A percentile compares a stretch with the other conserved stretches of the same genome.
Conservation (phyloP, 2,113 vertebrate genomes). For the Pygoscelis antarcticus region DNA sequence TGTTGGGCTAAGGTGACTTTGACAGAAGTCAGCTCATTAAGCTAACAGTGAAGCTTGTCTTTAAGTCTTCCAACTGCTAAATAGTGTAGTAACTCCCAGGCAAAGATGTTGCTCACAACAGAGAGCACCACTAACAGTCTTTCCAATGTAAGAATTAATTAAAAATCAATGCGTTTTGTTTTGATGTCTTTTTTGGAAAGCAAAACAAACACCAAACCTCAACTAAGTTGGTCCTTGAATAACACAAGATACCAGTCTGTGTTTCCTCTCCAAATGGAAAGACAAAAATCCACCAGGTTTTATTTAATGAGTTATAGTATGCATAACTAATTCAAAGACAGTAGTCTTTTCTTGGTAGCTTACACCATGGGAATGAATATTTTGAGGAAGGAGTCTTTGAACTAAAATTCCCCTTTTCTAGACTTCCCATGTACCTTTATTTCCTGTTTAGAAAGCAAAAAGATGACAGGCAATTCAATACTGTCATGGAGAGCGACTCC, state of each 20-base stretch:
- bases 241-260: not conserved
- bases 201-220: not conserved
- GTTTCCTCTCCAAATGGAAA: not conserved
- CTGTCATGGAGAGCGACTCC: not conserved
- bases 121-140: not conserved
- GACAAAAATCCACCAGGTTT: not conserved
- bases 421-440: not conserved
- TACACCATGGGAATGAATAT: not conserved
- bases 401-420: slow-evolving; percentile 11
- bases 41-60: not conserved
- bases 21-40: not conserved
- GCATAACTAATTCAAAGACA: not conserved
- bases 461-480: not conserved
- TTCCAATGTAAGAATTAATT: not conserved
- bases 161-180: not conserved
- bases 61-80: not conserved
- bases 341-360: not conserved
- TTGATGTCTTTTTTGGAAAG: not conserved
- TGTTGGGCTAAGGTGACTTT: not conserved
- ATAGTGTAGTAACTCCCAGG: not conserved
- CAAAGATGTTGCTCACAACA: not conserved
- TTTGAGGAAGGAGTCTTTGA: not conserved
- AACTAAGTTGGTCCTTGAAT: not conserved
- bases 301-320: not conserved
- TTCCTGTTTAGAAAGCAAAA: slow-evolving; percentile 43